A percentile compares a stretch with the other conserved stretches of the same genome.
phyloP scores from a whole-genome alignment of 1,140 invertebrate genomes.

The Neuroterus valhalla region DNA sequence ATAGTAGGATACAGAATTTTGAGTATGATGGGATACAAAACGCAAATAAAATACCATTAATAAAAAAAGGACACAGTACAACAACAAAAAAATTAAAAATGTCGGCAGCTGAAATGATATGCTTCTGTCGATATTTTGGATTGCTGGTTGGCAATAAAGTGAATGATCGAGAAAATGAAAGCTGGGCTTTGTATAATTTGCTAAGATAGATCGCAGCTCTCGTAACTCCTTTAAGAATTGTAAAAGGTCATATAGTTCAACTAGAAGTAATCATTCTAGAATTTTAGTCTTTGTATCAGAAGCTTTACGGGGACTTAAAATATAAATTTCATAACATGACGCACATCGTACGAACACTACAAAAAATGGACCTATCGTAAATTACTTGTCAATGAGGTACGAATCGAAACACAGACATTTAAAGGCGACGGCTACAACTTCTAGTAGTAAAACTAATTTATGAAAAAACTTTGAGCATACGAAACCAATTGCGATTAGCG shows the following conservation, averaged over 20 bases:
- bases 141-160: constrained; percentile 39
- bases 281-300: constrained; percentile 42
- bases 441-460: constrained; percentile 43
- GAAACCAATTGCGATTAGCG: constrained; percentile 40
- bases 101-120: constrained; percentile 43
- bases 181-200: no score
- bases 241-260: constrained; percentile 34
- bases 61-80: constrained; percentile 26
- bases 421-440: constrained; percentile 39
- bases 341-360: constrained; percentile 29
- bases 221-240: no score
- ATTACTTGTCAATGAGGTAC: constrained; percentile 45
- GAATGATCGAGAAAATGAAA: no score
- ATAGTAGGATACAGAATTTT: constrained; percentile 26
- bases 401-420: constrained; percentile 46
- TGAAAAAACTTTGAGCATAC: constrained; percentile 41
- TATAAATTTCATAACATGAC: constrained; percentile 45
- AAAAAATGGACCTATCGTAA: constrained; percentile 43
- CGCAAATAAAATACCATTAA: constrained; percentile 28
- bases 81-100: constrained; percentile 42
- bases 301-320: constrained; percentile 42
- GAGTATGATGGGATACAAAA: not conserved
- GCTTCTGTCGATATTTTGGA: constrained; percentile 42
- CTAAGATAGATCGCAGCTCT: no score
- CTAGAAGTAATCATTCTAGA: constrained; percentile 35